A percentile compares a stretch with the other conserved stretches of the same genome.
Evolutionary conservation across 2,888 invertebrate genomes (phyloP).

Genomic region (Molorchus minor): DNA sequence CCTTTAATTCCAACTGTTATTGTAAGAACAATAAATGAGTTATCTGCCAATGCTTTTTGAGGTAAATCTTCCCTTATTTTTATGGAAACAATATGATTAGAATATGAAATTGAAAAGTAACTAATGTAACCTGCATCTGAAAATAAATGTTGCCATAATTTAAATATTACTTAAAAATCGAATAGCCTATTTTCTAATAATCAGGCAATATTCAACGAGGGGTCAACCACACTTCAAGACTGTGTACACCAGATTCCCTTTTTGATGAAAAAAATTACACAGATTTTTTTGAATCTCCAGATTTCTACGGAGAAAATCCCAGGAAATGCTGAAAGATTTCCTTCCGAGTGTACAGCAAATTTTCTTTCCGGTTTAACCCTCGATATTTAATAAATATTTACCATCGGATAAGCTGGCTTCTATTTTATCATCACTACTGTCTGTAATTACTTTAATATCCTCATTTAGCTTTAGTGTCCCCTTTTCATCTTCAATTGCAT

Average conservation of each 20-base stretch:
- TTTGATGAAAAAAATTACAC: not conserved
- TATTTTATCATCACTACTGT: constrained; percentile 25
- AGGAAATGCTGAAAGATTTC: too few relatives aligned
- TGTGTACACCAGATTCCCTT: not conserved
- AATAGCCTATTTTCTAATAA: too few relatives aligned
- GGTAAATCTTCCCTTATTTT: constrained; percentile 1
- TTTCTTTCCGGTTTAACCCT: too few relatives aligned
- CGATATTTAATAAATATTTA: not conserved
- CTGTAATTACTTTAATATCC: constrained; percentile 28
- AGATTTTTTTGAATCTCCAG: too few relatives aligned
- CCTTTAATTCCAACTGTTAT: constrained; percentile 17
- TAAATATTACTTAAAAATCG: not conserved
- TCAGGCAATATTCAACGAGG: too few relatives aligned
- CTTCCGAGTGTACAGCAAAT: too few relatives aligned
- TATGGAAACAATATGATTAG: constrained; percentile 18
- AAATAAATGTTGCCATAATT: constrained; percentile 7
- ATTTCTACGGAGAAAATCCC: too few relatives aligned
- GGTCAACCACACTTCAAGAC: too few relatives aligned
- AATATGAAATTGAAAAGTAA: constrained; percentile 28
- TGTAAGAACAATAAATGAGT: constrained; percentile 13
- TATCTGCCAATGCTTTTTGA: not conserved
- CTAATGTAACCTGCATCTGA: constrained; percentile 27
- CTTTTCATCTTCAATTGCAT: constrained; percentile 29
- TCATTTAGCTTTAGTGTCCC: constrained; percentile 22
- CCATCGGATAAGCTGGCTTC: not conserved